phyloP scores from a whole-genome alignment of 64 coral and sea anemone genomes.

The Pachyseris speciosa region DNA sequence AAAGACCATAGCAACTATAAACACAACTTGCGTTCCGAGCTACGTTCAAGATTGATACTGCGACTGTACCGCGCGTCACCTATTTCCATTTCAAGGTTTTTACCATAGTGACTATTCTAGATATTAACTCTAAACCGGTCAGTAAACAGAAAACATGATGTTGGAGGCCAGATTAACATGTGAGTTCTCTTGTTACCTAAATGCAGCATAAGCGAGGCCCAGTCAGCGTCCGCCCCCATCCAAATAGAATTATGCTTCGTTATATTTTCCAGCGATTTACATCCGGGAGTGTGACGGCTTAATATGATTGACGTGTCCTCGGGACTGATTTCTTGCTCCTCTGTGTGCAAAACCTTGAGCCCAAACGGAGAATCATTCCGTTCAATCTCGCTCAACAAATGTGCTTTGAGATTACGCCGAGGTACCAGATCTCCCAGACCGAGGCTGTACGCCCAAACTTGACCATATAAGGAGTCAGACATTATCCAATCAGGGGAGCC shows the following conservation, averaged over 20 bases:
- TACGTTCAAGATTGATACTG: no score
- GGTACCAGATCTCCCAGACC: constrained; percentile 83
- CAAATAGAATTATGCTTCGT: constrained; percentile 92
- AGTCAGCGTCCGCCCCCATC: constrained; percentile 92
- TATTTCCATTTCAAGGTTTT: no score
- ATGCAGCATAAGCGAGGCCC: constrained; percentile 86
- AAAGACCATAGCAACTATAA: no score
- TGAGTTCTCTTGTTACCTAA: constrained; percentile 65
- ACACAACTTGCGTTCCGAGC: no score
- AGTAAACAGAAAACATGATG: no score
- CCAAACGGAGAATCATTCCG: constrained; percentile 85
- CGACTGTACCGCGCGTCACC: no score
- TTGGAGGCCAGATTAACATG: no score
- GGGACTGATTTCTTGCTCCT: constrained; percentile 29
- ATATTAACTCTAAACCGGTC: no score
- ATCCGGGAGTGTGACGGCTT: constrained; percentile 64
- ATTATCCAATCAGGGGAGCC: constrained; percentile 90
- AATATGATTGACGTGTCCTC: constrained; percentile 89
- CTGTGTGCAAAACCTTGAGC: constrained; percentile 66
- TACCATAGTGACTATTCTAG: no score
- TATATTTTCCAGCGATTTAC: constrained; percentile 88
- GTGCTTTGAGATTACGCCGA: constrained; percentile 68
- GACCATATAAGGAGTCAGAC: constrained; percentile 95
- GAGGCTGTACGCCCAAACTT: constrained; percentile 88
- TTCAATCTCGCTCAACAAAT: constrained; percentile 74